These are phyloP conservation scores for Cyclophora punctaria DNA, from an alignment of 2,888 invertebrate species.

Conservation along the genomic window DNA sequence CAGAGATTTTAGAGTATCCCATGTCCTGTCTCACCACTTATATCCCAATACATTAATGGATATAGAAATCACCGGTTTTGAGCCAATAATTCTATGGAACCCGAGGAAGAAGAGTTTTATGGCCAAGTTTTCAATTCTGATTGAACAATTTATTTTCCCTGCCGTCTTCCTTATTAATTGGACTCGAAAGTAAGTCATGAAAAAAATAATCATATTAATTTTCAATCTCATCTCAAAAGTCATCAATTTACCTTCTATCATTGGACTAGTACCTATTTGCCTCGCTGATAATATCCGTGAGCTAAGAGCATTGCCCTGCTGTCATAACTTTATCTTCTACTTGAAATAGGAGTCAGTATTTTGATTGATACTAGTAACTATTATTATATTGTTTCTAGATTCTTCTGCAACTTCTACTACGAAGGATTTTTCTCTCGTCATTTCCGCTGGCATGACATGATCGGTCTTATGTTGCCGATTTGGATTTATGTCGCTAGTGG, in stretches of 20 bases:
- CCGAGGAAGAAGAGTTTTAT: conserved; percentile 71
- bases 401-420: conserved; percentile 32
- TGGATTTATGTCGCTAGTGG: conserved; percentile 57
- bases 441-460: conserved; percentile 47
- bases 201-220: too few species aligned
- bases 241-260: too few species aligned
- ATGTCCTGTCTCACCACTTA: conserved; percentile 85
- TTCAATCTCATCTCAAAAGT: too few species aligned
- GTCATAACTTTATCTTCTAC: too few species aligned
- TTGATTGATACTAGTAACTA: background rate
- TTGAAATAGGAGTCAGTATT: too few species aligned
- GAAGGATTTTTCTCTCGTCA: conserved; percentile 43
- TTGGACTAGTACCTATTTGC: too few species aligned
- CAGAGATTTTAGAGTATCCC: conserved; percentile 84
- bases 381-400: conserved; percentile 25
- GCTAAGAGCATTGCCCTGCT: too few species aligned
- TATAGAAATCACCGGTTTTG: conserved; percentile 79
- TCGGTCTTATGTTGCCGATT: conserved; percentile 53
- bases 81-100: conserved; percentile 81
- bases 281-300: too few species aligned
- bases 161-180: conserved; percentile 35
- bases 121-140: conserved; percentile 63
- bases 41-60: conserved; percentile 87
- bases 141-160: conserved; percentile 57
- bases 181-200: too few species aligned